Evolutionary conservation across 2,113 vertebrate genomes (phyloP).

Genomic region (Phoenicopterus ruber): DNA sequence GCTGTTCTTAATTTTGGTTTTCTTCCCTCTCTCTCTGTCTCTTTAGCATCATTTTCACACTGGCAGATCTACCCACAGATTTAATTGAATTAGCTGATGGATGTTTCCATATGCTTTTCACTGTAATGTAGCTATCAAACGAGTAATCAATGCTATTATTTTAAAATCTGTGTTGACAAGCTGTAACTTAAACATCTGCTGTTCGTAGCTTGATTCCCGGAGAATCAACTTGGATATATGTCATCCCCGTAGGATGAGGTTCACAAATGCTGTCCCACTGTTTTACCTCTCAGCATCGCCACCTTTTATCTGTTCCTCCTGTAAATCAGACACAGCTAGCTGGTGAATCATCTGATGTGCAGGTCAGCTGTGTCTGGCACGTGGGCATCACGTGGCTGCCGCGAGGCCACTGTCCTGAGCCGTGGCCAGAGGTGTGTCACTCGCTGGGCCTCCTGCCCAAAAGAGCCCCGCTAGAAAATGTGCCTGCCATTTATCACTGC

Average conservation of each 20-base stretch:
- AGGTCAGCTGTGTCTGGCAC: background rate
- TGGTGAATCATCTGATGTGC: background rate
- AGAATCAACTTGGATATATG: background rate
- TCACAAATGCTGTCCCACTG: accelerated
- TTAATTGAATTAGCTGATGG: background rate
- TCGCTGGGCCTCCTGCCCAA: background rate
- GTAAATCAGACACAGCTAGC: background rate
- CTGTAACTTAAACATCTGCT: background rate
- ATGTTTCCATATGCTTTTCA: background rate
- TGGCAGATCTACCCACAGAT: background rate
- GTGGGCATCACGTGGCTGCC: background rate
- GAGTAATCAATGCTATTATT: background rate
- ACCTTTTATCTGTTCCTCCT: background rate
- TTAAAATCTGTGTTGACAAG: background rate
- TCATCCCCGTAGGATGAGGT: background rate
- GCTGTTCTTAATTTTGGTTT: background rate
- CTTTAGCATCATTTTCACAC: background rate
- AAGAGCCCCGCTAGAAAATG: background rate
- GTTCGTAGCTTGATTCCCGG: background rate
- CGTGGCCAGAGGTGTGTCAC: background rate
- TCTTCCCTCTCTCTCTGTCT: background rate
- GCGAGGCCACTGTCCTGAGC: background rate
- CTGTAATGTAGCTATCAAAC: background rate
- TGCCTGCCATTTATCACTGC: background rate
- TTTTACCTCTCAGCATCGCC: accelerated